phyloP scores from a whole-genome alignment of 1,140 invertebrate species.

The Brachionus rotundiformis region DNA sequence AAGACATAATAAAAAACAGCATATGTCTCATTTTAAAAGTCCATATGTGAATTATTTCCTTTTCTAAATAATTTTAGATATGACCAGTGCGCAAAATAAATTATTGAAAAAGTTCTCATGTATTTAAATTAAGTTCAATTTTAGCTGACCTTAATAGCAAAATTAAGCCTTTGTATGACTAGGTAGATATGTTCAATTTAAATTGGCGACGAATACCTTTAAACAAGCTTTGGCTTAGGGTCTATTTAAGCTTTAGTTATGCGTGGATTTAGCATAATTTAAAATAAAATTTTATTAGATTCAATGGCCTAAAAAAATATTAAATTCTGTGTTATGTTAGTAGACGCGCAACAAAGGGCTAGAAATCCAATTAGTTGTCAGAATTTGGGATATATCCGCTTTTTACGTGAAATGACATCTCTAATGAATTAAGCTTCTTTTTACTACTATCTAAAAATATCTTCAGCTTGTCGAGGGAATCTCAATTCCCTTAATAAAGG shows the following conservation, averaged over 20 bases:
- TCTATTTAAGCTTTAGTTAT: background rate
- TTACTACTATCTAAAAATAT: background rate
- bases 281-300: slow-evolving; percentile 15
- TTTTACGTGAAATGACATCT: background rate
- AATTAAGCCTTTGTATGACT: slow-evolving; percentile 2
- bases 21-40: background rate
- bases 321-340: background rate
- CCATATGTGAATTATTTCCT: background rate
- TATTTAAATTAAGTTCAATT: background rate
- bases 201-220: slow-evolving; percentile 17
- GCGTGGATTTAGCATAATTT: background rate
- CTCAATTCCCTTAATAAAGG: background rate
- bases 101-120: background rate
- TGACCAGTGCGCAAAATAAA: background rate
- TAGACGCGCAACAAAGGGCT: background rate
- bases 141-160: background rate
- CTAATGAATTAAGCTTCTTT: background rate
- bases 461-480: background rate
- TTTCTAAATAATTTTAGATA: background rate
- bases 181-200: background rate
- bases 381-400: background rate
- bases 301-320: background rate
- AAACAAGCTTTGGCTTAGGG: background rate
- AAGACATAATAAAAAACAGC: background rate
- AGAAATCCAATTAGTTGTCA: background rate